Conservation (phyloP, 1,140 invertebrate species). For the Pogonus chalceus region DNA sequence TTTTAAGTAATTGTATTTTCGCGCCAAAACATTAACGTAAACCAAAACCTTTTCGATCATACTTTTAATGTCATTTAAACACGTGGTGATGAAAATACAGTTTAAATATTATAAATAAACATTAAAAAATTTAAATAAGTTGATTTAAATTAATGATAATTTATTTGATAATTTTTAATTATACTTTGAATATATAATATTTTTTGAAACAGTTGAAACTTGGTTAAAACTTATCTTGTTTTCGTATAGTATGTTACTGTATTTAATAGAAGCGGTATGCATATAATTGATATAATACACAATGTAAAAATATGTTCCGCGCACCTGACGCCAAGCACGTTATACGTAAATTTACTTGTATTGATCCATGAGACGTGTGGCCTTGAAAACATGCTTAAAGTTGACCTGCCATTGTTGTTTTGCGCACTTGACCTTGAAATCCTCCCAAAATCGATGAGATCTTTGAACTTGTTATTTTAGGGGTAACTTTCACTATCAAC, state of each 20-base stretch:
- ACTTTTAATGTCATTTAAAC: background rate
- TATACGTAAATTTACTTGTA: slow-evolving; percentile 6
- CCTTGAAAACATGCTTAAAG: slow-evolving; percentile 7
- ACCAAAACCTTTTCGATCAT: background rate
- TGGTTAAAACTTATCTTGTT: too few relatives aligned
- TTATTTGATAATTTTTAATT: slow-evolving; percentile 1
- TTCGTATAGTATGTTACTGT: background rate
- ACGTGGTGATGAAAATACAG: background rate
- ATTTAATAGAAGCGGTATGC: background rate
- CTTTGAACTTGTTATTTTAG: slow-evolving; percentile 3
- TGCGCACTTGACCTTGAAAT: slow-evolving; percentile 3
- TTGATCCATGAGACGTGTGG: slow-evolving; percentile 1
- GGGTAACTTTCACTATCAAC: background rate
- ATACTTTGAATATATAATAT: background rate
- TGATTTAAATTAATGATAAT: background rate
- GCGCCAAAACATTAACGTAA: background rate
- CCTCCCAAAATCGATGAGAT: background rate
- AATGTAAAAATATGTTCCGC: background rate
- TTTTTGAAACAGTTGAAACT: background rate
- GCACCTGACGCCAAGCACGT: background rate
- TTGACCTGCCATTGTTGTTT: slow-evolving; percentile 6
- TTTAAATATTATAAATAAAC: background rate
- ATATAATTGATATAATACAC: background rate
- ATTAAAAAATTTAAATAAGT: background rate
- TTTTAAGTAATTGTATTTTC: too few relatives aligned